Percentiles rank a stretch among this genome's conserved stretches.
phyloP scores from a whole-genome alignment of 2,888 invertebrate genomes.

The Chymomyza procnemis region DNA sequence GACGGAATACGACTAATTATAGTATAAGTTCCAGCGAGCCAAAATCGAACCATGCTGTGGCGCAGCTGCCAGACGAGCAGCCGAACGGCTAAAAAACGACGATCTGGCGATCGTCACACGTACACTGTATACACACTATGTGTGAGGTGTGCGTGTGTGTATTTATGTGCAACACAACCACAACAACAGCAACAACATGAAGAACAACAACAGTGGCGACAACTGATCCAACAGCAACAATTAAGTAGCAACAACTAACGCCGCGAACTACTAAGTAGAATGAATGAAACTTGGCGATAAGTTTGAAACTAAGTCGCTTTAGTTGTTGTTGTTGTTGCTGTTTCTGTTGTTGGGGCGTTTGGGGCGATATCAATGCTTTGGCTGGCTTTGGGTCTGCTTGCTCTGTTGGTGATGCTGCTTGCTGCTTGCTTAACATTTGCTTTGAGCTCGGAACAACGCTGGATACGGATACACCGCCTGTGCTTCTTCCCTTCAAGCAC shows the following conservation, averaged over 20 bases:
- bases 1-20: slow-evolving; percentile 78
- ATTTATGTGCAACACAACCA: slow-evolving; percentile 23
- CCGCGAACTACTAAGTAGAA: slow-evolving; percentile 39
- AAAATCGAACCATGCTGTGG: slow-evolving; percentile 33
- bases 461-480: slow-evolving; percentile 28
- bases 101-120: slow-evolving; percentile 34
- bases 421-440: neutral
- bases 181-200: slow-evolving; percentile 15
- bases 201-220: slow-evolving; percentile 11
- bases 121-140: slow-evolving; percentile 47
- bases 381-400: neutral
- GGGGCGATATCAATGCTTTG: slow-evolving; percentile 37
- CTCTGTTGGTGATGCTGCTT: neutral
- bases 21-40: slow-evolving; percentile 74
- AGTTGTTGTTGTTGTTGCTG: slow-evolving; percentile 29
- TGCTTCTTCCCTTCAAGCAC: slow-evolving; percentile 39
- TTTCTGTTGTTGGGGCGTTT: slow-evolving; percentile 20
- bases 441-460: slow-evolving; percentile 4
- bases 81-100: slow-evolving; percentile 21
- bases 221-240: slow-evolving; percentile 4
- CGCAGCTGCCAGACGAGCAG: slow-evolving; percentile 34
- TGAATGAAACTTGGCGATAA: slow-evolving; percentile 63
- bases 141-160: slow-evolving; percentile 36
- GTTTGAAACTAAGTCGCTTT: slow-evolving; percentile 38
- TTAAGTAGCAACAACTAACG: slow-evolving; percentile 56